Percentiles rank a stretch among this genome's conserved stretches.
phyloP scores from a whole-genome alignment of 2,797 vertebrate genomes.

The Rhynchotus rufescens region DNA sequence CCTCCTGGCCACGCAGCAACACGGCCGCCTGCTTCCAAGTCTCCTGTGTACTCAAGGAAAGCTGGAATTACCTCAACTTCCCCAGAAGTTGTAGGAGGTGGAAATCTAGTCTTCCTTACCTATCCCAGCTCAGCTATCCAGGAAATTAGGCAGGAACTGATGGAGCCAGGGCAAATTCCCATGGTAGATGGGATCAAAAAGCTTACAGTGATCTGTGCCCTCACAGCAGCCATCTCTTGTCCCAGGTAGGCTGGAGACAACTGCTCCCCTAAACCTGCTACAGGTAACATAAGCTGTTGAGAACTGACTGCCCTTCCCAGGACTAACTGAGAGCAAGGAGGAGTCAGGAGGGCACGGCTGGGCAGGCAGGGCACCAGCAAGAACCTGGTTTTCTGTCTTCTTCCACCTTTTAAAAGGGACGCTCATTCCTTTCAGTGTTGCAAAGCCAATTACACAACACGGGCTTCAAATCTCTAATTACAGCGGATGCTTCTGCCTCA shows the following conservation, averaged over 20 bases:
- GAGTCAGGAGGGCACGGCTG: background rate
- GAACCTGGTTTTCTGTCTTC: constrained; percentile 1
- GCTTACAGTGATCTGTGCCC: background rate
- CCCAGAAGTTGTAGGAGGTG: background rate
- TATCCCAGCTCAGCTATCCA: background rate
- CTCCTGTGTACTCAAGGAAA: background rate
- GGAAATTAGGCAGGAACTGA: background rate
- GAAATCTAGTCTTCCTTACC: background rate
- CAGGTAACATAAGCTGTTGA: background rate
- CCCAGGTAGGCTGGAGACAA: background rate
- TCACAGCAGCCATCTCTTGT: background rate
- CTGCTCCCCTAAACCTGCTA: constrained; percentile 5
- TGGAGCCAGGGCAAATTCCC: constrained; percentile 8
- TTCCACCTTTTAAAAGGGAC: background rate
- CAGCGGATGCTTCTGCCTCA: constrained; percentile 1
- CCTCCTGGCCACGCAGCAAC: background rate
- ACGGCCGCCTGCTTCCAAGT: background rate
- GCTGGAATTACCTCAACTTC: background rate
- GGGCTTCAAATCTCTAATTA: constrained; percentile 22
- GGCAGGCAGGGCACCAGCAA: background rate
- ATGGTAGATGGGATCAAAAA: background rate
- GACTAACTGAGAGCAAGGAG: background rate
- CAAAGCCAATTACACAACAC: constrained; percentile 29
- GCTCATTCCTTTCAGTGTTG: background rate
- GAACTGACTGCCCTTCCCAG: background rate